Evolutionary conservation across 2,113 vertebrate genomes (phyloP).

Genomic region (Indri indri): DNA sequence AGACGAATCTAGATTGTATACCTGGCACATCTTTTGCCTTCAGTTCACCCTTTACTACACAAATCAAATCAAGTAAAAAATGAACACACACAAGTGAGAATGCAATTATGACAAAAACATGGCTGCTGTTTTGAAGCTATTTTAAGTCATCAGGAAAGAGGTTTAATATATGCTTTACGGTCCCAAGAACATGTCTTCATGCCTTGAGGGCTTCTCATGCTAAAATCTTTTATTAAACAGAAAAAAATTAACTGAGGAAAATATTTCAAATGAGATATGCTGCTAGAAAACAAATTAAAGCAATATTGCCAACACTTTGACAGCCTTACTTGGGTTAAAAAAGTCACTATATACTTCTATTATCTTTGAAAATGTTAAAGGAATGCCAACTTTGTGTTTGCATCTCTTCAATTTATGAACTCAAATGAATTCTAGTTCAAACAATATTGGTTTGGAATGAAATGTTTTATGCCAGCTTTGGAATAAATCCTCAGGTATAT

Average conservation of each 20-base stretch:
- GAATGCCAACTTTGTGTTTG: conserved; percentile 37
- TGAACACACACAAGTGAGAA: not conserved
- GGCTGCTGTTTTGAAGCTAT: not conserved
- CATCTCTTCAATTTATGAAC: conserved; percentile 47
- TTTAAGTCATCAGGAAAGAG: not conserved
- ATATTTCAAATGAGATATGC: conserved; percentile 15
- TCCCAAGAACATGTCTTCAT: not conserved
- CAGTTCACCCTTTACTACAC: not conserved
- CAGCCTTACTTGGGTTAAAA: conserved; percentile 12
- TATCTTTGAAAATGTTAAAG: conserved; percentile 43
- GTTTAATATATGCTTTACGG: not conserved
- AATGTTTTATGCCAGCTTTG: conserved; percentile 26
- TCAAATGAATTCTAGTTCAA: conserved; percentile 51
- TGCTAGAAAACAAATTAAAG: conserved; percentile 42
- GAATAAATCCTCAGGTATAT: conserved; percentile 24
- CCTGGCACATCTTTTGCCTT: not conserved
- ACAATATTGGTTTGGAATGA: conserved; percentile 26
- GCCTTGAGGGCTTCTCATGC: not conserved
- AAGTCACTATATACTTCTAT: not conserved
- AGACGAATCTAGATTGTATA: not conserved
- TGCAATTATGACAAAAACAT: not conserved
- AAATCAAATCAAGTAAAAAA: not conserved
- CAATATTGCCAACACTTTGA: conserved; percentile 38
- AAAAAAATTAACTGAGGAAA: conserved; percentile 44
- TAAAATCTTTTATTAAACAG: conserved; percentile 50